These are phyloP conservation scores for Leucozona laternaria DNA, from an alignment of 2,888 invertebrate species.

Conservation along the genomic window DNA sequence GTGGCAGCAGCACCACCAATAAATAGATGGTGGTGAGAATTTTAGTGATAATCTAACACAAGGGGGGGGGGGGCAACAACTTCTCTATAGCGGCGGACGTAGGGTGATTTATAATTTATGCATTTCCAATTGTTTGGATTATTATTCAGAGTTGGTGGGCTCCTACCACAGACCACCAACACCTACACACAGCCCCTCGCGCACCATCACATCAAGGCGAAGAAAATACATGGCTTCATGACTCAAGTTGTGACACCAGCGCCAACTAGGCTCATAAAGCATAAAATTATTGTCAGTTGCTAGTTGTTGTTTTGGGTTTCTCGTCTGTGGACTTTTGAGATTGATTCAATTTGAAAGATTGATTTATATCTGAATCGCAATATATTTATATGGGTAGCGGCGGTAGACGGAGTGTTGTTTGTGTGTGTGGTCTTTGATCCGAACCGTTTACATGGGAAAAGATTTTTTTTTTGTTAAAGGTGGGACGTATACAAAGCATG, in stretches of 20 bases:
- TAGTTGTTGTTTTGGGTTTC: constrained; percentile 8
- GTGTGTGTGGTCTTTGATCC: constrained; percentile 62
- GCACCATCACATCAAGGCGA: constrained; percentile 1
- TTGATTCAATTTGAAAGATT: constrained; percentile 67
- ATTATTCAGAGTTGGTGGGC: constrained; percentile 55
- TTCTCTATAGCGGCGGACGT: not conserved
- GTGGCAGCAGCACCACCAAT: not conserved
- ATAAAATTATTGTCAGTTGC: constrained; percentile 22
- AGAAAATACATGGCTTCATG: constrained; percentile 55
- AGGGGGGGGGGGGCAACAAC: not conserved
- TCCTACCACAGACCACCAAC: constrained; percentile 45
- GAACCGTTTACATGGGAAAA: constrained; percentile 49
- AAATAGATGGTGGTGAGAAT: constrained; percentile 51
- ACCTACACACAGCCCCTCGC: constrained; percentile 1
- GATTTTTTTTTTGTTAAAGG: not conserved
- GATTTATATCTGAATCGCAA: constrained; percentile 65
- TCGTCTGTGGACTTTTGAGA: constrained; percentile 19
- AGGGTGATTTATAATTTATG: constrained; percentile 71
- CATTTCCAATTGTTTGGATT: constrained; percentile 72
- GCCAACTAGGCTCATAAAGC: constrained; percentile 58
- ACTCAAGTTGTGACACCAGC: constrained; percentile 66
- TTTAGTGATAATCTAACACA: constrained; percentile 37
- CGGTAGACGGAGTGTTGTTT: constrained; percentile 27
- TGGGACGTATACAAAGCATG: constrained; percentile 12
- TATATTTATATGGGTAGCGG: constrained; percentile 45